Percentiles rank a stretch among this genome's conserved stretches.
Evolutionary conservation across 2,888 invertebrate species (phyloP).

Genomic region (Pollenia angustigena): DNA sequence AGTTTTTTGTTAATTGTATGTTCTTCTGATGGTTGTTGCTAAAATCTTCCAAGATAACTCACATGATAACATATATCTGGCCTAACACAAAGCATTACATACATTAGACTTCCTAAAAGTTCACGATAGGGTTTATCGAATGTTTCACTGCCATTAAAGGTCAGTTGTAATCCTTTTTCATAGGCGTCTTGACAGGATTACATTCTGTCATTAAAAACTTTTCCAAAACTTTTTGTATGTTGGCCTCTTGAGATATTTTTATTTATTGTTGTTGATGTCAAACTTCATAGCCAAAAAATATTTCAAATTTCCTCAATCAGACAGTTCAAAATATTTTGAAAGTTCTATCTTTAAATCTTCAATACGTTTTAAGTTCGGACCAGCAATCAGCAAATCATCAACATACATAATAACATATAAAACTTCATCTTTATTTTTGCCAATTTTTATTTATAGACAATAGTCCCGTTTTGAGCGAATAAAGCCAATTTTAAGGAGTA

Average conservation of each 20-base stretch:
- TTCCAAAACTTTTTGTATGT: constrained; percentile 22
- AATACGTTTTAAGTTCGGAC: constrained; percentile 9
- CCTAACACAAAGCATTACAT: constrained; percentile 25
- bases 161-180: background rate
- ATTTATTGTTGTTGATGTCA: background rate
- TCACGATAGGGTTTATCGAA: constrained; percentile 31
- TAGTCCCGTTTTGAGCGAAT: constrained; percentile 35
- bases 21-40: constrained; percentile 25
- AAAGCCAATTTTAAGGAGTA: constrained; percentile 19
- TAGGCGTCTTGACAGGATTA: background rate
- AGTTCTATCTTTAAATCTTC: constrained; percentile 40
- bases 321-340: constrained; percentile 24
- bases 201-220: background rate
- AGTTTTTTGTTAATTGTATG: constrained; percentile 20
- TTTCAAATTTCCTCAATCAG: constrained; percentile 44
- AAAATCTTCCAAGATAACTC: background rate
- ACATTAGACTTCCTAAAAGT: constrained; percentile 25
- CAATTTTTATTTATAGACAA: constrained; percentile 39
- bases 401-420: constrained; percentile 25
- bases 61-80: constrained; percentile 66
- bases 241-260: too few relatives aligned
- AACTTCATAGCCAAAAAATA: constrained; percentile 34
- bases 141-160: background rate
- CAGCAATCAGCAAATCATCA: constrained; percentile 30
- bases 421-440: too few relatives aligned